Evolutionary conservation across 1,140 invertebrate species (phyloP).

Genomic region (Scaptomyza pallida): DNA sequence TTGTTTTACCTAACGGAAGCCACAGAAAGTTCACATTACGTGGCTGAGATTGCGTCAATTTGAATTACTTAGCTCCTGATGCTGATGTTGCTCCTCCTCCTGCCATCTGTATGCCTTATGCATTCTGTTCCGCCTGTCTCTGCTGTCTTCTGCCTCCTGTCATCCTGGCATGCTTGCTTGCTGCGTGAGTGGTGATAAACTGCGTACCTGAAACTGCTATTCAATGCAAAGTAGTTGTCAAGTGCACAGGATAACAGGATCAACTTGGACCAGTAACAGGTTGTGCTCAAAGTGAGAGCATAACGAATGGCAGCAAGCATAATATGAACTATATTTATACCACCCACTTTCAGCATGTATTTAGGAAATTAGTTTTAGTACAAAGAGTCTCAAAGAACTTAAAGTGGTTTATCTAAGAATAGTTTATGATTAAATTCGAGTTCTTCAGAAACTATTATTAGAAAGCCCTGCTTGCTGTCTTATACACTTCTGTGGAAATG

Average conservation of each 20-base stretch:
- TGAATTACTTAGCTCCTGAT: slow-evolving; percentile 42
- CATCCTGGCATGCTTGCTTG: not conserved
- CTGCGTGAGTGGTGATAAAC: slow-evolving; percentile 35
- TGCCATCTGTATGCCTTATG: not conserved
- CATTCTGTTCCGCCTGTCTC: not conserved
- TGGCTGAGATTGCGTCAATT: slow-evolving; percentile 47
- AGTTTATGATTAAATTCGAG: not conserved
- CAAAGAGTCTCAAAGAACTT: not conserved
- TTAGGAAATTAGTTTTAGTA: too few species aligned
- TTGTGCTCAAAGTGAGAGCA: not conserved
- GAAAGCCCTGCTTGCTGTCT: too few species aligned
- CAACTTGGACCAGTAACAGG: slow-evolving; percentile 22
- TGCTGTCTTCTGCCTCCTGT: not conserved
- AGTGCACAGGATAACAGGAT: slow-evolving; percentile 26
- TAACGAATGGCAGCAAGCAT: not conserved
- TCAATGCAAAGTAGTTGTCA: slow-evolving; percentile 50
- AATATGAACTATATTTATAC: not conserved
- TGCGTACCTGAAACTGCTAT: slow-evolving; percentile 45
- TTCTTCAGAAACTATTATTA: too few species aligned
- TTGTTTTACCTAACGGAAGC: slow-evolving; percentile 32
- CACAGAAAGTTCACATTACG: slow-evolving; percentile 44
- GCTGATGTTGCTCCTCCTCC: not conserved
- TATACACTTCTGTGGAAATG: too few species aligned
- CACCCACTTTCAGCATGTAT: not conserved
- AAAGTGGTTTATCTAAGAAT: not conserved